Percentiles rank a stretch among this genome's conserved stretches.
phyloP scores from a whole-genome alignment of 2,113 vertebrate species.

The Raja brachyura region DNA sequence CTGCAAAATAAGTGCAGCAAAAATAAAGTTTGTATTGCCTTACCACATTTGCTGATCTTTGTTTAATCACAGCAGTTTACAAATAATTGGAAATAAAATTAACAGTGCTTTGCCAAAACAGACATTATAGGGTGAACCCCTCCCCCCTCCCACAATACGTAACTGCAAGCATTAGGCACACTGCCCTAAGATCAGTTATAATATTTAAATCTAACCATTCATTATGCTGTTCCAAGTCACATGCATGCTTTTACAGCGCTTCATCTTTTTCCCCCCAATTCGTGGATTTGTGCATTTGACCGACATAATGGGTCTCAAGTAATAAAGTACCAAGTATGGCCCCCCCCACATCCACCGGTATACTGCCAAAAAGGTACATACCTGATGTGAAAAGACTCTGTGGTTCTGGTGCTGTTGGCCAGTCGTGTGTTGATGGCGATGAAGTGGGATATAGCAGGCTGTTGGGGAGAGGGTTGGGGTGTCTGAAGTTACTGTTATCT shows the following conservation, averaged over 20 bases:
- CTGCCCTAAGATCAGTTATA: background rate
- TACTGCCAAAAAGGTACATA: constrained; percentile 43
- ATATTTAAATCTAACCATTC: background rate
- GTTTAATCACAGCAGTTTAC: background rate
- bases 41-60: background rate
- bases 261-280: background rate
- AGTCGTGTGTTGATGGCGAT: constrained; percentile 83
- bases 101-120: background rate
- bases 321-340: background rate
- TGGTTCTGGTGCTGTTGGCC: constrained; percentile 97
- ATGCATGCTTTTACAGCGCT: background rate
- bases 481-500: constrained; percentile 92
- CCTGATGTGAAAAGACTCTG: constrained; percentile 98
- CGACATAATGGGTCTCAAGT: background rate
- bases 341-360: background rate
- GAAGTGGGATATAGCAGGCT: constrained; percentile 87
- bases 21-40: background rate
- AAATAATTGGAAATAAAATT: background rate
- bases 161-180: background rate
- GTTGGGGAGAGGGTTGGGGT: constrained; percentile 93
- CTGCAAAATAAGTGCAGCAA: too few relatives aligned
- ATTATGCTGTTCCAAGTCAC: background rate
- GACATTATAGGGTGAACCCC: background rate
- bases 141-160: too few relatives aligned
- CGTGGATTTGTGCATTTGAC: background rate